These are phyloP conservation scores for Noctua janthe DNA, from an alignment of 2,888 invertebrate species.

Conservation along the genomic window DNA sequence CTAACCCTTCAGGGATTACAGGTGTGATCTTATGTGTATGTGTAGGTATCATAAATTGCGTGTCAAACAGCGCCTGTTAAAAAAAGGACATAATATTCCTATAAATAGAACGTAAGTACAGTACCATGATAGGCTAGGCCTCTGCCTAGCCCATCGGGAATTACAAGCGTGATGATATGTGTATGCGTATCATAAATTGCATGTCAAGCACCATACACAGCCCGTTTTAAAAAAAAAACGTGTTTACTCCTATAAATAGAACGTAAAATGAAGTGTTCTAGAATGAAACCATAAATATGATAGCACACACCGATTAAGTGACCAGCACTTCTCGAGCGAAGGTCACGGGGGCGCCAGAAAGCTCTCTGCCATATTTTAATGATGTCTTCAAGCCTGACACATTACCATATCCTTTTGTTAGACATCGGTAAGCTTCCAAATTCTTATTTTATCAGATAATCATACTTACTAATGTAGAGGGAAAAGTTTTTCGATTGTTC, in stretches of 20 bases:
- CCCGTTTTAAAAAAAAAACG: neutral
- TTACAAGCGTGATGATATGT: no score
- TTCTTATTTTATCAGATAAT: slow-evolving; percentile 33
- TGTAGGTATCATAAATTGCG: neutral
- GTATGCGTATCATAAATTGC: neutral
- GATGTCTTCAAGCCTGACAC: slow-evolving; percentile 36
- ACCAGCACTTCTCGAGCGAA: slow-evolving; percentile 51
- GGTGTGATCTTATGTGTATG: no score
- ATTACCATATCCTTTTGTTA: slow-evolving; percentile 60
- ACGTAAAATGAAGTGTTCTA: neutral
- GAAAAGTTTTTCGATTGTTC: slow-evolving; percentile 11
- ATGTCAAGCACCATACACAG: neutral
- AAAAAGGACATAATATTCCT: neutral
- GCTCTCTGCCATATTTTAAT: slow-evolving; percentile 59
- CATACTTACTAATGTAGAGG: neutral
- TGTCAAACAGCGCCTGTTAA: neutral
- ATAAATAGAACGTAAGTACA: neutral
- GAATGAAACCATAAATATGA: slow-evolving; percentile 7
- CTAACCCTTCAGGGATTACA: no score
- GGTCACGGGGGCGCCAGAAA: slow-evolving; percentile 53
- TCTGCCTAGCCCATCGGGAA: no score
- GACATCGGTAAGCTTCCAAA: slow-evolving; percentile 39
- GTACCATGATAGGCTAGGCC: no score
- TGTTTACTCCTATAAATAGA: neutral
- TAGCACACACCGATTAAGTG: slow-evolving; percentile 34